Base-by-base conservation (phyloP, 2,797 vertebrate species). In the Acanthopagrus latus region DNA sequence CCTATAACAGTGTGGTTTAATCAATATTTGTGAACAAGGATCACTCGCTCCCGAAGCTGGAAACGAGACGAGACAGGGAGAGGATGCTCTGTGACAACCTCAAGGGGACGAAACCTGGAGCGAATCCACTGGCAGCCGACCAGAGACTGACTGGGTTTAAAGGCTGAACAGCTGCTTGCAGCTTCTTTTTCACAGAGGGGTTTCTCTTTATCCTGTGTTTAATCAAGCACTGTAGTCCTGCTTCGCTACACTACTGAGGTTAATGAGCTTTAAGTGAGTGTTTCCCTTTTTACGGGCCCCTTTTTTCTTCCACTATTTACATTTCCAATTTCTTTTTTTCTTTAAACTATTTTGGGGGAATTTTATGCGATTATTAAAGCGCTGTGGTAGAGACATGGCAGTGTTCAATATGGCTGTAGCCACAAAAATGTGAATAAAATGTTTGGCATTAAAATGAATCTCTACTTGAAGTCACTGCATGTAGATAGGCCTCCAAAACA, bases 131-230 rank as follows among this genome's bases (percentile, higher is more conserved):
- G 77, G 82, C 77, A 78, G 12, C 7, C 60, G 0, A 75, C 63
- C 77, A 80, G 64, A 56, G 54, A 0, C 27, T 12, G 55, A 23
- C 23, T 43, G 76, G 69, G 63, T 82, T 84, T 81, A 80, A 67
- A 80, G 65, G 55, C 71, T 71, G 71, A 85, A 46, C 80, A 81
- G 69, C 85, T 87, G 85, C 73, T 85, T 63, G 41, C 62, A 74
- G 27, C 72, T 46, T 79, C 60, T 71, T 80, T 64, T 60, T 74
- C 73, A 52, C 69, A 51, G 44, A 25, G 44, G 25, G 23, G 7
- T 29, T 76, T 58, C 27, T 76, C 56, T 83, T 79, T 52, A 64
- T 75, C 51, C 58, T 12, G 64, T 10, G 3, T 64, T 63, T 78
- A 66, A 72, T 82, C 84, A 80, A 73, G 78, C 44, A 41, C 74